Percentiles rank a stretch among this genome's conserved stretches.
These are phyloP conservation scores for Myrmophylax atrothorax DNA, from an alignment of 2,113 vertebrate species.

Conservation along the genomic window DNA sequence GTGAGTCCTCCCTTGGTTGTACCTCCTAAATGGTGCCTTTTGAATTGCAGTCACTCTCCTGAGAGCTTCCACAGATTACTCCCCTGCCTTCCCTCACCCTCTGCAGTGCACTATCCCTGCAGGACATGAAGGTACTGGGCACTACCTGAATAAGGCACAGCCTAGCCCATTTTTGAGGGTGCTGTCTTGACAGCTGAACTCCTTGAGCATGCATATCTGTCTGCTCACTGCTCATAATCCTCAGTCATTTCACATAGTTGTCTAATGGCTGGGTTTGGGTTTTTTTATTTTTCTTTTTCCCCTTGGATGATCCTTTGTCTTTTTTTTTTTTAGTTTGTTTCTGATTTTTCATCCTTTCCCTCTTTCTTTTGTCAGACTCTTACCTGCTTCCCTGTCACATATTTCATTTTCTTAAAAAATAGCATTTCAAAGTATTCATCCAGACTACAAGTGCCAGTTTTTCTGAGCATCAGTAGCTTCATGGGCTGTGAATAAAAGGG, in stretches of 20 bases:
- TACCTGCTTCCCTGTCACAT: background rate
- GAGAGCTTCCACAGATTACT: background rate
- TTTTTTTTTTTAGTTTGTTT: background rate
- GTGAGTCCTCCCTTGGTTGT: background rate
- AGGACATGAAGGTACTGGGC: background rate
- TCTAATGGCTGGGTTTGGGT: background rate
- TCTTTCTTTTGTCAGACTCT: background rate
- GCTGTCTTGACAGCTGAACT: background rate
- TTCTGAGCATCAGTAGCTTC: background rate
- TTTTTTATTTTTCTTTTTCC: background rate
- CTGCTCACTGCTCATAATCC: background rate
- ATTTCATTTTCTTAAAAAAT: background rate
- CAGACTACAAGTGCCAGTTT: background rate
- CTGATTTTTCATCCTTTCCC: background rate
- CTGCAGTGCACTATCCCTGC: fast-evolving
- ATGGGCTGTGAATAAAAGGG: background rate
- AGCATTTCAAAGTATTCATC: background rate
- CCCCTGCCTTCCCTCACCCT: background rate
- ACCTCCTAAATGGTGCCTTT: background rate
- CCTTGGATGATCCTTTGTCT: background rate
- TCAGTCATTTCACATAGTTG: background rate
- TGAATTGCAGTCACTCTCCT: background rate
- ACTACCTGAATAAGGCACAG: background rate
- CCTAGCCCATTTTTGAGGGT: background rate
- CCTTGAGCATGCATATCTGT: fast-evolving